Base-by-base conservation (phyloP, 2,797 vertebrate species). In the Rhodeus uyekii region DNA sequence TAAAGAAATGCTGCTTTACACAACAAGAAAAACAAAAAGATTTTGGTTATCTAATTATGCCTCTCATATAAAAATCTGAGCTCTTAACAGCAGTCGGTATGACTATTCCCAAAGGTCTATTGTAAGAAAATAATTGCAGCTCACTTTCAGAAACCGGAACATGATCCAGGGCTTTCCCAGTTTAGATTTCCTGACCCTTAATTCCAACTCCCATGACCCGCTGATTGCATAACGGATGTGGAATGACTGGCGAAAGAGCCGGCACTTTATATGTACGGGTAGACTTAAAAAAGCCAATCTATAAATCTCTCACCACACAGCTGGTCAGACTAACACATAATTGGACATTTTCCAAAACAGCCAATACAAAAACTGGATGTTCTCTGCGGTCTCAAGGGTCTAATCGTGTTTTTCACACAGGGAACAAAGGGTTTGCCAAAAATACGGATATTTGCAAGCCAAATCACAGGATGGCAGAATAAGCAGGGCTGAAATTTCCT, bases 171-270 rank as follows among this genome's bases (percentile, higher is more conserved):
- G 36, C 34, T 82, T 76, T 82, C 71, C 72, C 38, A 44, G 14
- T 82, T 75, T 55, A 60, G 72, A 64, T 76, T 65, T 65, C 18
- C 24, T 19, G 13, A 67, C 61, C 80, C 63, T 42, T 58, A 34
- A 67, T 58, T 76, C 48, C 24, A 73, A 38, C 68, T 81, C 79
- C 24, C 58, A 76, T 60, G 80, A 82, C 72, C 72, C 48, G 48
- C 2, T 5, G 50, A 60, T 76, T 82, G 50, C 63, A 69, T 67
- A 82, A 82, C 80, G 58, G 61, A 55, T 75, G 38, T 80, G 76
- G 32, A 67, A 50, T 67, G 39, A 34, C 27, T 39, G 53, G 27
- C 34, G 58, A 58, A 24, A 12, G 71, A 71, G 39, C 78, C 38
- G 18, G 36, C 55, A 27, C 8, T 27, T 61, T 72, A 61, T 58